A percentile compares a stretch with the other conserved stretches of the same genome.
Evolutionary conservation across 2,797 vertebrate genomes (phyloP).

Genomic region (Gorsachius magnificus): DNA sequence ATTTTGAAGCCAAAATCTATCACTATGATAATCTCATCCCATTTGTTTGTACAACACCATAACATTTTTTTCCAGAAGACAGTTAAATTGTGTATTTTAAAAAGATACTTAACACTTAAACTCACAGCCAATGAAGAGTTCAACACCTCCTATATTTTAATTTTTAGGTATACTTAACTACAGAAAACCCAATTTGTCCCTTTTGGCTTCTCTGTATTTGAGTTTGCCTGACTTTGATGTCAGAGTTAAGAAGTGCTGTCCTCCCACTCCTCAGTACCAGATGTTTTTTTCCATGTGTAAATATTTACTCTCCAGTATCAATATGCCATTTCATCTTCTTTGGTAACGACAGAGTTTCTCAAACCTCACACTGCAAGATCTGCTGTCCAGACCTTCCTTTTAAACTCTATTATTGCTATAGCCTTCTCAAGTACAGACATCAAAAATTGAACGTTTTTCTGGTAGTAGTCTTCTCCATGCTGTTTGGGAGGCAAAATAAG

Average conservation of each 20-base stretch:
- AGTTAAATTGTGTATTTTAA: background rate
- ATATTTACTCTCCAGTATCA: background rate
- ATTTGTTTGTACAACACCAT: background rate
- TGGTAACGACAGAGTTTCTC: background rate
- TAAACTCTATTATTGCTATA: background rate
- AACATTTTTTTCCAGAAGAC: background rate
- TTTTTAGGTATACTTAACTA: background rate
- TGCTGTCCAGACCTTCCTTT: background rate
- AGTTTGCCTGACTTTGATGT: background rate
- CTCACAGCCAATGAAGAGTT: background rate
- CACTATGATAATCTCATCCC: background rate
- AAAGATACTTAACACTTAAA: background rate
- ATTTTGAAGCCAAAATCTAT: background rate
- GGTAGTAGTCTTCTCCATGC: background rate
- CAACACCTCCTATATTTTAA: background rate
- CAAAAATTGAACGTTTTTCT: background rate
- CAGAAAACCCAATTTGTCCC: background rate
- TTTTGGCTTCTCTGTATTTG: background rate
- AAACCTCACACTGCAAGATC: background rate
- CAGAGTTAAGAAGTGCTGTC: background rate
- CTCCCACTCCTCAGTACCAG: background rate
- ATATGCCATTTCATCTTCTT: background rate
- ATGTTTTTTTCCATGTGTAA: background rate
- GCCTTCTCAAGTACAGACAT: background rate
- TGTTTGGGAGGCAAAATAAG: background rate